Evolutionary conservation across 2,888 invertebrate species (phyloP), one percentile per base, ranked within the genome.

Genomic region (Tribolium freemani): DNA sequence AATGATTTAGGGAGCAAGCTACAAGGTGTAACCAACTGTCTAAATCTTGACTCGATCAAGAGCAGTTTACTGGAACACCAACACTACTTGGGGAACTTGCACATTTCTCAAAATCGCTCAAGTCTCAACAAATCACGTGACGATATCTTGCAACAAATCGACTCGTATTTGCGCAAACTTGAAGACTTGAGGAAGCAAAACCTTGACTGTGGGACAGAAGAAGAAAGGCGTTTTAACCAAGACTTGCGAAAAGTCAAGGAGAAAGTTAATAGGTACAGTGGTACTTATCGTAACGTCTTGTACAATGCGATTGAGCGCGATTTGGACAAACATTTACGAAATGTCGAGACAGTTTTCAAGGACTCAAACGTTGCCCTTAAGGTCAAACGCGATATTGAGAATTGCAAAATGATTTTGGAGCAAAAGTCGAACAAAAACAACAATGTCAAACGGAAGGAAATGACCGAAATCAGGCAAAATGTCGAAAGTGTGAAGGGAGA

Each of bases 321-420:
- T 31, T 56, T 81, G 9, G 78, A 79, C 53, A 78, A 77, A 58
- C 46, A 77, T 16, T 68, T 78, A 5, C 30, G 72, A 8, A 73
- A 77, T 31, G 71, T 75, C 1, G 76, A 73, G 11, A 76, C 77
- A 11, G 66, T 74, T 38, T 58, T 78, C n/a, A 70, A 75, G 0
- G 74, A 79, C 48, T 71, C 73, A 70, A 31, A 56, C 2, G 60
- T 54, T 11, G 64, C 76, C 5, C 69, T 76, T 3, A 76, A 78
- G 51, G 61, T 80, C 5, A 73, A 67, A 1, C 77, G 63, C 44
- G 78, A 81, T 6, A 75, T 78, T 0, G 79, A 81, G 54, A 79
- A 77, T 38, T 66, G 77, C n/a, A 64, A 80, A 21, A 80, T 79
- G 68, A 82, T 82, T 51, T 56, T 82, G 20, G 82, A 82, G 57